Base-by-base conservation (phyloP, 2,113 vertebrate genomes). In the Scatophagus argus region DNA sequence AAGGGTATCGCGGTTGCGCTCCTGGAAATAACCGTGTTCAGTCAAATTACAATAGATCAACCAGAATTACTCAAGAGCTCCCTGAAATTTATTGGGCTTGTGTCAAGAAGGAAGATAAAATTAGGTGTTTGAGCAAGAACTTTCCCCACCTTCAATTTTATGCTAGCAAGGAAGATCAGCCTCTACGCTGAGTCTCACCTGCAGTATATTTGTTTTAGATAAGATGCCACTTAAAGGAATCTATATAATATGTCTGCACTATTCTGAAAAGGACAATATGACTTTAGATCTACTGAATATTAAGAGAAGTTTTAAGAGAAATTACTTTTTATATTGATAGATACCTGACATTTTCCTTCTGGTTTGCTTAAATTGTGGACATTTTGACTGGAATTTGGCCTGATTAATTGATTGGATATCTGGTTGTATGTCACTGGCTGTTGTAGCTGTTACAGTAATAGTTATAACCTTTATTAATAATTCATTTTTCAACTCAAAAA, bases 21-120 rank as follows among this genome's bases (percentile, higher is more conserved):
- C 56, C 68, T 84, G 85, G 63, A 88, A 91, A 91, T 87, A 84
- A 87, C 75, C 17, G n/a, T 61, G 74, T 83, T 86, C 79, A 77
- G 51, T 84, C 56, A 82, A 88, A 89, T 87, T 71, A 83, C 54
- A 68, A 84, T 64, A 74, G 64, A 74, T 79, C 63, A 67, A 76
- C 63, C 64, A 46, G 54, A 77, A 81, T 87, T 85, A 85, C 83
- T 74, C 54, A 0, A 32, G 52, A 51, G 34, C 59, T 36, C 60
- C 56, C 47, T 76, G 66, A 49, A 82, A 81, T 82, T 47, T 66
- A 84, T 65, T 63, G 72, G 69, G 63, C 67, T 49, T 0, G 1
- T 83, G 80, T 87, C 68, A 82, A 84, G 47, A 64, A 69, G 34
- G 80, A 84, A 47, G 34, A 73, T 82, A 73, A 82, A 83, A 88